These are phyloP conservation scores for Onychostruthus taczanowskii DNA, from an alignment of 2,113 vertebrate genomes.

Conservation along the genomic window DNA sequence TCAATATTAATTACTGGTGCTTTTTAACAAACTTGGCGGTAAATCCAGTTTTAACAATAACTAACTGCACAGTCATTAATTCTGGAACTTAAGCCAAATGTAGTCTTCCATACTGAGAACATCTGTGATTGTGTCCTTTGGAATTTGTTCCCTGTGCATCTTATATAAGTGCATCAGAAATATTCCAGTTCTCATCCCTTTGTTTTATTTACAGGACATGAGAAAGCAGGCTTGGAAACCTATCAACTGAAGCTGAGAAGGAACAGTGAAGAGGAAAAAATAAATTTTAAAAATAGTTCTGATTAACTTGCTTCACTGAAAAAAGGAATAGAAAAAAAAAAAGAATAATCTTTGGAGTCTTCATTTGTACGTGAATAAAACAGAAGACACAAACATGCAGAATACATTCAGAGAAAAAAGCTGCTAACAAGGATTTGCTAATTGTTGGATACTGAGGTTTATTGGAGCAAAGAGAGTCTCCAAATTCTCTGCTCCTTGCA, in stretches of 20 bases:
- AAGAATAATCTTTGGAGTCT: neutral
- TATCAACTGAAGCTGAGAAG: neutral
- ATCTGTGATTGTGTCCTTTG: constrained; percentile 51
- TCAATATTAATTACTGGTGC: constrained; percentile 14
- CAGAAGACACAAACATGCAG: neutral
- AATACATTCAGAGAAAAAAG: neutral
- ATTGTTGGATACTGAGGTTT: neutral
- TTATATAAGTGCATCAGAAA: constrained; percentile 27
- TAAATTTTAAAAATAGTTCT: neutral
- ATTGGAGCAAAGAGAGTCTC: neutral
- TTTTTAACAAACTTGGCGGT: constrained; percentile 49
- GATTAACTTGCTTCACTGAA: neutral
- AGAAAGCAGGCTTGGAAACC: constrained; percentile 30
- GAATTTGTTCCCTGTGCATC: constrained; percentile 25
- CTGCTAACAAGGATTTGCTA: neutral
- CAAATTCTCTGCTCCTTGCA: neutral
- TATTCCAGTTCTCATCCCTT: constrained; percentile 20
- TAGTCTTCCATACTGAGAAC: constrained; percentile 49
- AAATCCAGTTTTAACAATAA: constrained; percentile 44
- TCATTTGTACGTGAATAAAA: neutral
- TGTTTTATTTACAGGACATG: constrained; percentile 47
- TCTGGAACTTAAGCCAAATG: constrained; percentile 43
- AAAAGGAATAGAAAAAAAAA: neutral
- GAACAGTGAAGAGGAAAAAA: neutral
- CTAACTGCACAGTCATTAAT: constrained; percentile 54